Base-by-base conservation (phyloP, 2,797 vertebrate genomes). In the Pseudomugil tenellus region DNA sequence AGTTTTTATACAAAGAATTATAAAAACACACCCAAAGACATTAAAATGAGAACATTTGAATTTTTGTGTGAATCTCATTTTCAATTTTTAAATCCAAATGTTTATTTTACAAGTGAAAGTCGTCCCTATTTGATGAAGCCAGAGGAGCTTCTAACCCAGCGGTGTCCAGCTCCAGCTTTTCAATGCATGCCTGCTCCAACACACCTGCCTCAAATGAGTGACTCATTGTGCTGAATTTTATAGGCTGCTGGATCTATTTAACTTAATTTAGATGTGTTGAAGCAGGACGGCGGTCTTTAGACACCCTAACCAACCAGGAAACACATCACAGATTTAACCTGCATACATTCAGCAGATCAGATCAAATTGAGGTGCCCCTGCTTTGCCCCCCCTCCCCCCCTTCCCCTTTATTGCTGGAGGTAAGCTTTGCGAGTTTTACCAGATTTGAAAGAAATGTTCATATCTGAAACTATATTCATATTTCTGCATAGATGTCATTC, bases 61-160 rank as follows among this genome's bases (percentile, higher is more conserved):
- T n/a, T n/a, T n/a, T n/a, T n/a, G n/a, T n/a, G 76, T 74, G 70
- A 75, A 83, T 62, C 70, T 76, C 4, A 41, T 61, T 75, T 76
- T 43, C 17, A 29, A 46, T 55, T 68, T n/a, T 79, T 32, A 39
- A 25, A 64, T 74, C 62, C 29, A 67, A 62, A 85, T 28, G 25
- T 80, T 57, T 21, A n/a, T 46, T 46, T 46, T 46, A 46, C n/a
- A 21, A 21, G 19, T 46, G 19, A 43, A n/a, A 43, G 35, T 37
- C 8, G 9, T n/a, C 7, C 1, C n/a, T 21, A 9, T 46, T 21
- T 10, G 37, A 51, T 58, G 62, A 75, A 65, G 58, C 75, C 67
- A 77, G 69, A 28, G 48, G 53, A 67, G 53, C 43, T 23, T 58
- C 48, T 19, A 6, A 82, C 13, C 35, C 3, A 37, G 14, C 35